A percentile compares a stretch with the other conserved stretches of the same genome.
Evolutionary conservation across 2,888 invertebrate genomes (phyloP).

Genomic region (Micoletzkya japonica): DNA sequence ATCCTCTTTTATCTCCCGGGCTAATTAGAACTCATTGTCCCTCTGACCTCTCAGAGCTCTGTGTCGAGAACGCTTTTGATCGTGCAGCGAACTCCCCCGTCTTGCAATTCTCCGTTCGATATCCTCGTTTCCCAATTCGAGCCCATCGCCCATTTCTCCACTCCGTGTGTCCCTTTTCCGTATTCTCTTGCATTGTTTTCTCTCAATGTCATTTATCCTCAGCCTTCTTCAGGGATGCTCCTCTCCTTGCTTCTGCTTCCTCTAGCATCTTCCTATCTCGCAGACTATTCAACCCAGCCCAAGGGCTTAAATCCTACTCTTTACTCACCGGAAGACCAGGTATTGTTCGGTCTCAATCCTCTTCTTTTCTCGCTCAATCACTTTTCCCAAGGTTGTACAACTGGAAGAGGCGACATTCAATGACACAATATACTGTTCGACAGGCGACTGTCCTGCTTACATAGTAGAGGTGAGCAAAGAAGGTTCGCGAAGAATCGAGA

Average conservation of each 20-base stretch:
- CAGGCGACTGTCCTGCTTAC: conserved; percentile 48
- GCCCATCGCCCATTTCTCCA: neutral
- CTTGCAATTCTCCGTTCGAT: neutral
- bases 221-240: neutral
- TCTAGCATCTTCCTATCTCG: conserved; percentile 6
- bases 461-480: conserved; percentile 53
- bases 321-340: conserved; percentile 51
- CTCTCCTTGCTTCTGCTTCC: conserved; percentile 8
- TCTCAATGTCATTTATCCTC: neutral
- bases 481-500: neutral
- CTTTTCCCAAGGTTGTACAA: conserved; percentile 48
- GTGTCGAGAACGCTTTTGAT: too few relatives aligned
- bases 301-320: conserved; percentile 58
- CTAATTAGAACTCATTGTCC: too few relatives aligned
- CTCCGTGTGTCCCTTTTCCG: neutral
- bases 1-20: too few relatives aligned
- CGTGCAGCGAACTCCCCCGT: too few relatives aligned
- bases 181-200: neutral
- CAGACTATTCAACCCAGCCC: conserved; percentile 14
- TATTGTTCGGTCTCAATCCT: conserved; percentile 4
- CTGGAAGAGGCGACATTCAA: conserved; percentile 60
- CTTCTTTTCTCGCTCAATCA: neutral
- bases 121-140: too few relatives aligned
- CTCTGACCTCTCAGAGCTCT: too few relatives aligned
- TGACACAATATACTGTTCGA: conserved; percentile 56